These are phyloP conservation scores for Protaetia brevitarsis DNA, from an alignment of 1,140 invertebrate genomes.

Conservation along the genomic window DNA sequence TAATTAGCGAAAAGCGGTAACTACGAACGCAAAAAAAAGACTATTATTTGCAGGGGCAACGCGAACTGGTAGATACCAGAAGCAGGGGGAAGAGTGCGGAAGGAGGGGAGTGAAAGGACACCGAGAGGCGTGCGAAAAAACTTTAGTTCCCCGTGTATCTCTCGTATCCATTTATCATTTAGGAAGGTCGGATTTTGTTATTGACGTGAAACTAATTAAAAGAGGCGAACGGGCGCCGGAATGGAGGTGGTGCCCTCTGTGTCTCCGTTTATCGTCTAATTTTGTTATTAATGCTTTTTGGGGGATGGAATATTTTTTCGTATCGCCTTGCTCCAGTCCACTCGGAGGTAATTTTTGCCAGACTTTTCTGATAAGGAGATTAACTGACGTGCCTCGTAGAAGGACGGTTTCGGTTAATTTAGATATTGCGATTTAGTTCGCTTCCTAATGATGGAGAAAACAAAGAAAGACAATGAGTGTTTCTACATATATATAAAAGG, in stretches of 20 bases:
- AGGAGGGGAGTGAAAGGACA: no score
- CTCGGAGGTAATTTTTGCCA: background rate
- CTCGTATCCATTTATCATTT: slow-evolving; percentile 13
- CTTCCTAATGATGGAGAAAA: no score
- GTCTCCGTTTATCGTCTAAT: slow-evolving; percentile 7
- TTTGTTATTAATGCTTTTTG: slow-evolving; percentile 11
- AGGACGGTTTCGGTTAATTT: no score
- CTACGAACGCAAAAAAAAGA: background rate
- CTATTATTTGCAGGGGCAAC: background rate
- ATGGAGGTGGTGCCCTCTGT: background rate
- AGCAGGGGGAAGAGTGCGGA: background rate
- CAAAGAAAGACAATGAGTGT: no score
- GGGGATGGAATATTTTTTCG: background rate
- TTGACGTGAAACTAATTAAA: slow-evolving; percentile 17
- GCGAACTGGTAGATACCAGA: background rate
- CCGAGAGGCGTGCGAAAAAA: slow-evolving; percentile 9
- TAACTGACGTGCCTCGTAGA: no score
- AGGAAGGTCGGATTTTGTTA: slow-evolving; percentile 16
- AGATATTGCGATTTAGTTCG: no score
- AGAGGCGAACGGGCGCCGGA: background rate
- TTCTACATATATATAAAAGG: no score
- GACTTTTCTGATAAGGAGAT: background rate
- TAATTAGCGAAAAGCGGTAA: slow-evolving; percentile 4
- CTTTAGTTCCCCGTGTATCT: background rate
- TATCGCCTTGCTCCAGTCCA: background rate